These are phyloP conservation scores for Crotalus helleri DNA, from an alignment of 2,113 vertebrate genomes.

Conservation along the genomic window DNA sequence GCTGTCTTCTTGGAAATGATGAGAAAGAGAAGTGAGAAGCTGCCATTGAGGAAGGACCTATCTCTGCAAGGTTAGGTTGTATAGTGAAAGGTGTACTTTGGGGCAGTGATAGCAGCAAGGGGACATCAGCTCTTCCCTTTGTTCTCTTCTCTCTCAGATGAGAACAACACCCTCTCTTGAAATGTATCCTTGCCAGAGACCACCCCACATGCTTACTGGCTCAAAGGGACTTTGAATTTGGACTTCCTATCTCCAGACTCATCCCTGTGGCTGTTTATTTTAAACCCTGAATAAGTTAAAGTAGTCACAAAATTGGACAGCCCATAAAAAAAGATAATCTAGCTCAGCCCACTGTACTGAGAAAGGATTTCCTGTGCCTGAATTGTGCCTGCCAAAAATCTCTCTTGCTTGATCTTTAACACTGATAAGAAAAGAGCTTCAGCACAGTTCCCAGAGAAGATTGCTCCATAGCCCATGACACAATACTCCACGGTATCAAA, in stretches of 20 bases:
- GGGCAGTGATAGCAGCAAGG: background rate
- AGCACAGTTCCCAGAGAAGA: background rate
- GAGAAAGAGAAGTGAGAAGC: background rate
- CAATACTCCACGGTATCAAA: background rate
- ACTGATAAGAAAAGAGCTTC: background rate
- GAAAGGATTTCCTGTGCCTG: slow-evolving; percentile 8
- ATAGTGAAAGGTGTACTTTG: background rate
- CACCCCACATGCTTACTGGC: background rate
- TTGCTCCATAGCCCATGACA: background rate
- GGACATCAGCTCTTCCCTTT: background rate
- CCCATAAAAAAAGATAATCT: background rate
- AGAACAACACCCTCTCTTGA: background rate
- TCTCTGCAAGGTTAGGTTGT: background rate
- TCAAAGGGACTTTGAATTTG: background rate
- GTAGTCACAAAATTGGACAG: background rate
- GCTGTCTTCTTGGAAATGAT: background rate
- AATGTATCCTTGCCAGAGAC: background rate
- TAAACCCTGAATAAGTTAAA: background rate
- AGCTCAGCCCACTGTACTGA: background rate
- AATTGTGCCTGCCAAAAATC: background rate
- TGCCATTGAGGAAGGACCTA: background rate
- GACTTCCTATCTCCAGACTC: background rate
- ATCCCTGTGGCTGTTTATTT: slow-evolving; percentile 1
- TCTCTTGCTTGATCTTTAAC: background rate
- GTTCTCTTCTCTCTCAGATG: background rate